Evolutionary conservation across 2,888 invertebrate species (phyloP).

Genomic region (Orchesellides sinensis): DNA sequence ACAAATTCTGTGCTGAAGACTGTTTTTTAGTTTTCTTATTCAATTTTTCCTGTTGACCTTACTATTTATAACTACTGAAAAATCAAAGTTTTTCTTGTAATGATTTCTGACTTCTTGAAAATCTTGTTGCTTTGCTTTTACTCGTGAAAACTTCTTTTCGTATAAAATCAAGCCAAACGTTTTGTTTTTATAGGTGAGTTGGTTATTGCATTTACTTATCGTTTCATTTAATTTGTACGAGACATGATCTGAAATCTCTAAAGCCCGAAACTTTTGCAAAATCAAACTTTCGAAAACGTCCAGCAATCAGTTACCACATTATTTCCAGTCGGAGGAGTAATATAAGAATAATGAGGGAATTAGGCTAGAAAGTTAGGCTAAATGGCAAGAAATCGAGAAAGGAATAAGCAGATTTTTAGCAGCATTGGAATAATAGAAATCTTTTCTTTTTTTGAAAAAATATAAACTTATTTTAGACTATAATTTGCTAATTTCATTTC

Average conservation of each 20-base stretch:
- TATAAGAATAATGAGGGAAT: not conserved
- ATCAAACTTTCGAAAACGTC: not conserved
- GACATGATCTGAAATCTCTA: conserved; percentile 12
- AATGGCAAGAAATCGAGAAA: conserved; percentile 9
- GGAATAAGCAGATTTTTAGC: not conserved
- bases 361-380: not conserved
- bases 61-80: conserved; percentile 9
- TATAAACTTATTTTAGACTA: conserved; percentile 61
- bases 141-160: conserved; percentile 45
- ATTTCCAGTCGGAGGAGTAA: not conserved
- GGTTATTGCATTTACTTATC: not conserved
- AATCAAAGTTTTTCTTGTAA: conserved; percentile 56
- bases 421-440: conserved; percentile 19
- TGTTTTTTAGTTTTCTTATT: conserved; percentile 23
- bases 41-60: conserved; percentile 33
- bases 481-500: conserved; percentile 72
- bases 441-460: conserved; percentile 48
- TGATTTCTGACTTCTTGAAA: conserved; percentile 61
- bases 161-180: conserved; percentile 16
- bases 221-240: not conserved
- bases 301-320: too few relatives aligned
- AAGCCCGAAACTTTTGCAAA: conserved; percentile 47
- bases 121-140: conserved; percentile 69
- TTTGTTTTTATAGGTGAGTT: not conserved
- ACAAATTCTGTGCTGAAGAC: conserved; percentile 38